phyloP scores from a whole-genome alignment of 2,888 invertebrate genomes.

The Drosophila maculinotata region DNA sequence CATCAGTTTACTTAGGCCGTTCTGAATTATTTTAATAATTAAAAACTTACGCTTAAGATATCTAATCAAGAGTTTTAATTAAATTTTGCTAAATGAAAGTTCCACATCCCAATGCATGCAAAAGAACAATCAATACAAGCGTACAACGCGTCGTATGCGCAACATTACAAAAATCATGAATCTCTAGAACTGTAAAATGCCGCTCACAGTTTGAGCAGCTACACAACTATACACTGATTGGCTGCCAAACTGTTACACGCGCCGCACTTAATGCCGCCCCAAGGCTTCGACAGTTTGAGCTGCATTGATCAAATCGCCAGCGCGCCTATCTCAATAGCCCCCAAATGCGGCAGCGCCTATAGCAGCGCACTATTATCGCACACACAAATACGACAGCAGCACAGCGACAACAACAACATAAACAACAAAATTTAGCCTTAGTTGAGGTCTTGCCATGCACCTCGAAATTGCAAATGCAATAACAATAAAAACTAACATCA shows the following conservation, averaged over 20 bases:
- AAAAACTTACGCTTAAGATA: too few species aligned
- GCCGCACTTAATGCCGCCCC: slow-evolving; percentile 64
- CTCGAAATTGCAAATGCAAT: slow-evolving; percentile 72
- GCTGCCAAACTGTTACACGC: slow-evolving; percentile 67
- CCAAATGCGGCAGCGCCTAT: slow-evolving; percentile 69
- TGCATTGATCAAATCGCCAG: slow-evolving; percentile 57
- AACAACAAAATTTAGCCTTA: slow-evolving; percentile 70
- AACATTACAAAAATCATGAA: slow-evolving; percentile 1
- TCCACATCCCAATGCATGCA: too few species aligned
- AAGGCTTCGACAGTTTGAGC: slow-evolving; percentile 67
- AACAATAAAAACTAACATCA: slow-evolving; percentile 57
- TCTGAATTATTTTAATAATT: too few species aligned
- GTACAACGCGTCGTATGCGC: slow-evolving; percentile 5
- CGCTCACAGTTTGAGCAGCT: slow-evolving; percentile 35
- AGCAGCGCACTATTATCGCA: slow-evolving; percentile 55
- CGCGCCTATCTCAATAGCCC: slow-evolving; percentile 78
- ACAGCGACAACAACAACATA: slow-evolving; percentile 28
- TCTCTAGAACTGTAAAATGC: slow-evolving; percentile 41
- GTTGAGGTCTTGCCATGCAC: slow-evolving; percentile 79
- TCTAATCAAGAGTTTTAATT: too few species aligned
- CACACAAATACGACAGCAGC: slow-evolving; percentile 31
- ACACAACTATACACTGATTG: slow-evolving; percentile 7
- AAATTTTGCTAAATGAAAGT: too few species aligned
- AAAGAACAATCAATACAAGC: background rate
- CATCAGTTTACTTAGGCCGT: too few species aligned